These are phyloP conservation scores for Mesembrinibis cayennensis DNA, from an alignment of 2,113 vertebrate species.

Conservation along the genomic window DNA sequence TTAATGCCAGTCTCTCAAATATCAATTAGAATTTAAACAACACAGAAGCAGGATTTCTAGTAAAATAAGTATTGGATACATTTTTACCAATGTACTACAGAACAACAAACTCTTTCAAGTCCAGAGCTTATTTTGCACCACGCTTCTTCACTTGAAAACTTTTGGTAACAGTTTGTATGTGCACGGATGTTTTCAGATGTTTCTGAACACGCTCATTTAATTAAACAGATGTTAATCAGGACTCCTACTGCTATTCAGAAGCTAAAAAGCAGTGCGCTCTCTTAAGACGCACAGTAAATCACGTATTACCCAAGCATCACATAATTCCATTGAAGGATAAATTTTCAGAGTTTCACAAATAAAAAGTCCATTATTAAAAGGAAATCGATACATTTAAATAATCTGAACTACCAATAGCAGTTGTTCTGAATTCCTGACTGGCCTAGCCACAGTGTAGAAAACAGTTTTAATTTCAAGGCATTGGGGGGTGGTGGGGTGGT, in stretches of 20 bases:
- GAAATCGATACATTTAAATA: rapidly evolving
- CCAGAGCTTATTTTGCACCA: background rate
- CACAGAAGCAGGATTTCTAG: background rate
- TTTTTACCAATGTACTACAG: rapidly evolving
- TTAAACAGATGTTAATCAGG: background rate
- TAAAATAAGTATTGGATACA: background rate
- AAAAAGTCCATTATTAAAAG: background rate
- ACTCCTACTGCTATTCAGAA: background rate
- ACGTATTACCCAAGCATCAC: rapidly evolving
- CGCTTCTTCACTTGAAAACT: background rate
- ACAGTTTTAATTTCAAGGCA: background rate
- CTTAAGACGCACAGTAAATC: background rate
- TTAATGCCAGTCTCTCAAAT: background rate
- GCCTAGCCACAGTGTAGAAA: background rate
- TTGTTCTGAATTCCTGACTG: background rate
- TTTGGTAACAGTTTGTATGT: rapidly evolving
- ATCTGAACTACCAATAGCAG: background rate
- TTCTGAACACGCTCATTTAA: background rate
- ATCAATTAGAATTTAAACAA: background rate
- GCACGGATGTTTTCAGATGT: background rate
- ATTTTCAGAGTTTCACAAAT: background rate
- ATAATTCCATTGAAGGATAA: rapidly evolving
- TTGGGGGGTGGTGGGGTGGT: no score
- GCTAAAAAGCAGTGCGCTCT: background rate
- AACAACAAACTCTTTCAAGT: background rate